Evolutionary conservation across 1,140 invertebrate genomes (phyloP).

Genomic region (Hypsibius dujardini): DNA sequence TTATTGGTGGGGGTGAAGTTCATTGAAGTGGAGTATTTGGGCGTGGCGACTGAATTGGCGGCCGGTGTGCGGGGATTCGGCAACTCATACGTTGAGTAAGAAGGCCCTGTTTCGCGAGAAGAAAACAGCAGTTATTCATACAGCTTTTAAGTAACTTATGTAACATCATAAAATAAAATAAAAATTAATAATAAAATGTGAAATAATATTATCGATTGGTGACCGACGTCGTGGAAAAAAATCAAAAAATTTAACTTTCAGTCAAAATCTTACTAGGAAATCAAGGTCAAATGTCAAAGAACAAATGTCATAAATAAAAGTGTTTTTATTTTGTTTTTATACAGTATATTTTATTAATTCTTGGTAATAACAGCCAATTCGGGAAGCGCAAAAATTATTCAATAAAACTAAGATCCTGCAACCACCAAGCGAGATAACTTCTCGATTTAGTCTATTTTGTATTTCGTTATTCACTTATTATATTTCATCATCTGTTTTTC

Average conservation of each 20-base stretch:
- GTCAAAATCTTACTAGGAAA: not conserved
- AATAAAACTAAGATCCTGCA: too few relatives aligned
- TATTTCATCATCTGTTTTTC: too few relatives aligned
- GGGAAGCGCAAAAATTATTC: not conserved
- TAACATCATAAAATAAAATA: too few relatives aligned
- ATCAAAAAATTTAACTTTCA: not conserved
- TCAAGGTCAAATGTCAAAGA: not conserved
- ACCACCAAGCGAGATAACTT: too few relatives aligned
- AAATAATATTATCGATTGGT: too few relatives aligned
- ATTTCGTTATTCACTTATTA: too few relatives aligned
- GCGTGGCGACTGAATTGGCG: not conserved
- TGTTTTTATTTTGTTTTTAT: not conserved
- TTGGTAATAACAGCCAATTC: not conserved
- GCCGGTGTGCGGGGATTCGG: not conserved
- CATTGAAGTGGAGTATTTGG: not conserved
- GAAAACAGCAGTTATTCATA: too few relatives aligned
- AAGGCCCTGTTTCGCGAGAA: not conserved
- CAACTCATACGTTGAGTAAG: not conserved
- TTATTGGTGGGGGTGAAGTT: not conserved
- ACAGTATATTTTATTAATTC: not conserved
- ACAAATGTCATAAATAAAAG: not conserved
- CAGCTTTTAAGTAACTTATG: too few relatives aligned
- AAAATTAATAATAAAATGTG: too few relatives aligned
- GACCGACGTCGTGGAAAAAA: not conserved
- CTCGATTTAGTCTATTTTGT: too few relatives aligned